These are phyloP conservation scores for Parasteatoda tepidariorum DNA, from an alignment of 1,140 invertebrate species.

Conservation along the genomic window DNA sequence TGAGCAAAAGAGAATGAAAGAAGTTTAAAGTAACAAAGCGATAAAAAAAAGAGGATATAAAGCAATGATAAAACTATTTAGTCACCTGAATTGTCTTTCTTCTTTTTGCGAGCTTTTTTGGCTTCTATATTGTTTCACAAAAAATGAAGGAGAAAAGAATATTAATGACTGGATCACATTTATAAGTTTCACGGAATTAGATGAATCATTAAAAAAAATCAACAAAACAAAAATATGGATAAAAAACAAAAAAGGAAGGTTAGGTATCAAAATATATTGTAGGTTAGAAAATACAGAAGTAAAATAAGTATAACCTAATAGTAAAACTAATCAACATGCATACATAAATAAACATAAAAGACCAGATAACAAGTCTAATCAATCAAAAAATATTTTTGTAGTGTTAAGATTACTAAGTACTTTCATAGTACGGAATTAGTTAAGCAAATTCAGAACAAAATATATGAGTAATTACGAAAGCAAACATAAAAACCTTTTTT, in stretches of 20 bases:
- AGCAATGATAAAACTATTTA: constrained; percentile 10
- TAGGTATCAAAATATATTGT: too few species aligned
- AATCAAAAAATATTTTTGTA: too few species aligned
- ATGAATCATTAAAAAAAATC: not conserved
- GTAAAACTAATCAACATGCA: too few species aligned
- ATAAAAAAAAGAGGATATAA: not conserved
- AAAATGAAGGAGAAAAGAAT: constrained; percentile 21
- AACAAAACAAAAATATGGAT: not conserved
- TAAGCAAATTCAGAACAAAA: too few species aligned
- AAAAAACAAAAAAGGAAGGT: not conserved
- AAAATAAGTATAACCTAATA: too few species aligned
- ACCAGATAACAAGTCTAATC: too few species aligned
- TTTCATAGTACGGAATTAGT: too few species aligned
- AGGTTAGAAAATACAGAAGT: too few species aligned
- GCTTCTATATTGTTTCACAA: constrained; percentile 49
- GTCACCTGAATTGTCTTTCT: constrained; percentile 60
- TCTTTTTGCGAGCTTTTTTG: constrained; percentile 63
- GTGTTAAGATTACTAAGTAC: too few species aligned
- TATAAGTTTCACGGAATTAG: not conserved
- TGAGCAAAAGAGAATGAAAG: too few species aligned
- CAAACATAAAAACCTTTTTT: constrained; percentile 78
- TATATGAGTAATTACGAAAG: not conserved
- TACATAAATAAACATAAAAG: too few species aligned
- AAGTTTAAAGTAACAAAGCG: not conserved
- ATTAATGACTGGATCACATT: constrained; percentile 13